These are phyloP conservation scores for Ochotona princeps DNA, from an alignment of 2,113 vertebrate genomes.

Conservation along the genomic window DNA sequence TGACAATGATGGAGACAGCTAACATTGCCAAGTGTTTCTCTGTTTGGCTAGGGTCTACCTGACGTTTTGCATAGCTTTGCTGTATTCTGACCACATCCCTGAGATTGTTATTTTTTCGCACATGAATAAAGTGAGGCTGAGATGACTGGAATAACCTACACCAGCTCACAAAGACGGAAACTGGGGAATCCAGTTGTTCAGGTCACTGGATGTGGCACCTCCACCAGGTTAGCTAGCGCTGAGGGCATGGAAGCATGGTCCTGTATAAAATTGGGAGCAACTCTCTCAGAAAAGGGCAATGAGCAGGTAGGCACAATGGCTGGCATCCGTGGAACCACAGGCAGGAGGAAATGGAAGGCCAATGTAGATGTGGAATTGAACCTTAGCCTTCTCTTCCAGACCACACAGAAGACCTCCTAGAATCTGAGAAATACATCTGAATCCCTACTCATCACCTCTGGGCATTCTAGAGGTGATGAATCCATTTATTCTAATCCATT, in stretches of 20 bases:
- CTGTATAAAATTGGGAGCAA: neutral
- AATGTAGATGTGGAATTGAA: neutral
- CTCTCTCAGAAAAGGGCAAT: neutral
- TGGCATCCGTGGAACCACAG: neutral
- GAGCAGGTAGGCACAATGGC: neutral
- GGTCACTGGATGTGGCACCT: neutral
- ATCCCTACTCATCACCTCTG: neutral
- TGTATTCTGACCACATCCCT: neutral
- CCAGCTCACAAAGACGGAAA: neutral
- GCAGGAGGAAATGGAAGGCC: neutral
- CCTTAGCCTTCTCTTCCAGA: neutral
- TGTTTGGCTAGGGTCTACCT: fast-evolving
- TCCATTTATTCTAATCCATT: no score
- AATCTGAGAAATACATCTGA: neutral
- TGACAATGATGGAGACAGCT: neutral
- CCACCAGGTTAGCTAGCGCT: neutral
- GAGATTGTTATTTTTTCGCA: neutral
- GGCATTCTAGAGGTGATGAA: neutral
- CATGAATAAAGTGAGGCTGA: neutral
- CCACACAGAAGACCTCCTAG: neutral
- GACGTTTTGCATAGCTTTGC: fast-evolving
- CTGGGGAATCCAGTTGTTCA: fast-evolving
- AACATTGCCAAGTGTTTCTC: fast-evolving
- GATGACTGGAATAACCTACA: neutral
- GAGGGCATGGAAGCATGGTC: neutral